Conservation (phyloP, 2,888 invertebrate species). For the Amblyteles armatorius region DNA sequence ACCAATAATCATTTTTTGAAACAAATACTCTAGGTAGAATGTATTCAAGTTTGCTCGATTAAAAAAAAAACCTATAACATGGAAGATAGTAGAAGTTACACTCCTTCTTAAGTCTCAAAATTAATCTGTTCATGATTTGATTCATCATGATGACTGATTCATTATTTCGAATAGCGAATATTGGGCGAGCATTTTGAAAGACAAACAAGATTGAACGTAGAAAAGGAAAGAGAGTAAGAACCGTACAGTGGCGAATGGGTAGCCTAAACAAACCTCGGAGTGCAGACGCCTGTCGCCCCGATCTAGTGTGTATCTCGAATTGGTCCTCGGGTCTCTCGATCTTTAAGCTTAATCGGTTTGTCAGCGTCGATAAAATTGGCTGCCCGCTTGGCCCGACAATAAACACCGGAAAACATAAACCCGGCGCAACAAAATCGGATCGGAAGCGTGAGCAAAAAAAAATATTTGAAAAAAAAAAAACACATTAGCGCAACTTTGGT, state of each 20-base stretch:
- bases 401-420: slow-evolving; percentile 40
- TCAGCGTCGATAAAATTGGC: slow-evolving; percentile 62
- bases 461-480: slow-evolving; percentile 15
- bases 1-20: not conserved
- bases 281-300: slow-evolving; percentile 50
- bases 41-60: not conserved
- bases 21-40: not conserved
- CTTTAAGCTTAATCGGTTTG: slow-evolving; percentile 54
- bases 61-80: too few species aligned
- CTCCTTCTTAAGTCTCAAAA: not conserved
- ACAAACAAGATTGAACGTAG: not conserved
- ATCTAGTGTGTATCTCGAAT: slow-evolving; percentile 55
- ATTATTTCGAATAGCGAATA: not conserved
- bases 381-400: slow-evolving; percentile 18
- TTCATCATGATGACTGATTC: too few species aligned
- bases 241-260: slow-evolving; percentile 39
- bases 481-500: not conserved
- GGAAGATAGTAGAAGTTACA: too few species aligned
- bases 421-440: slow-evolving; percentile 8
- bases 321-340: slow-evolving; percentile 27
- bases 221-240: slow-evolving; percentile 8
- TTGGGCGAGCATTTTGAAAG: not conserved
- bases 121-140: not conserved
- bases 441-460: not conserved
- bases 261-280: slow-evolving; percentile 60